phyloP scores from a whole-genome alignment of 2,888 invertebrate genomes.

The Bellardia bayeri region DNA sequence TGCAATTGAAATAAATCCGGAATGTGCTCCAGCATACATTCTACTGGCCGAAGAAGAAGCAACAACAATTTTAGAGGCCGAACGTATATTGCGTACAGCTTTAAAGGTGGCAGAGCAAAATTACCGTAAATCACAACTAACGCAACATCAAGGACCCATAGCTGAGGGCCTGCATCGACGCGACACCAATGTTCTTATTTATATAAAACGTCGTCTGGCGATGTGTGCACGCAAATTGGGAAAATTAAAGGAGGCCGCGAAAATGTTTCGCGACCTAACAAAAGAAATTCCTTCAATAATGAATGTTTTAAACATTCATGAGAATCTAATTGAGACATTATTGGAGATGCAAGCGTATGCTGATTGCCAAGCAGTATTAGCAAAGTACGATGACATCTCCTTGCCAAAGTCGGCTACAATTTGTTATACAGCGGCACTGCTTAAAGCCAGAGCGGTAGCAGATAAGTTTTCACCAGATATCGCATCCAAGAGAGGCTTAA shows the following conservation, averaged over 20 bases:
- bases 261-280: conserved; percentile 97
- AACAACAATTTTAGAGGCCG: conserved; percentile 94
- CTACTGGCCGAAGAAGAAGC: conserved; percentile 98
- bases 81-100: conserved; percentile 92
- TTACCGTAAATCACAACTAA: conserved; percentile 90
- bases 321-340: conserved; percentile 97
- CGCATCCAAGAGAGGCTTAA: conserved; percentile 92
- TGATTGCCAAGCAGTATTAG: conserved; percentile 96
- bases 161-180: conserved; percentile 92
- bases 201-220: conserved; percentile 96
- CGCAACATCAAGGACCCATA: conserved; percentile 90
- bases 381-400: conserved; percentile 96
- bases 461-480: conserved; percentile 95
- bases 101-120: conserved; percentile 93
- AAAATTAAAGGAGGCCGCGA: conserved; percentile 96
- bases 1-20: conserved; percentile 93
- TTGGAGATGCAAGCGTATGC: conserved; percentile 98
- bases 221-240: conserved; percentile 98
- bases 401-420: conserved; percentile 97
- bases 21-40: conserved; percentile 97
- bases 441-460: conserved; percentile 95
- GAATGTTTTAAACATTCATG: conserved; percentile 96
- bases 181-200: conserved; percentile 97
- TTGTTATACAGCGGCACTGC: conserved; percentile 96
- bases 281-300: conserved; percentile 98